Evolutionary conservation across 2,888 invertebrate species (phyloP).

Genomic region (Hoplodrina blanda): DNA sequence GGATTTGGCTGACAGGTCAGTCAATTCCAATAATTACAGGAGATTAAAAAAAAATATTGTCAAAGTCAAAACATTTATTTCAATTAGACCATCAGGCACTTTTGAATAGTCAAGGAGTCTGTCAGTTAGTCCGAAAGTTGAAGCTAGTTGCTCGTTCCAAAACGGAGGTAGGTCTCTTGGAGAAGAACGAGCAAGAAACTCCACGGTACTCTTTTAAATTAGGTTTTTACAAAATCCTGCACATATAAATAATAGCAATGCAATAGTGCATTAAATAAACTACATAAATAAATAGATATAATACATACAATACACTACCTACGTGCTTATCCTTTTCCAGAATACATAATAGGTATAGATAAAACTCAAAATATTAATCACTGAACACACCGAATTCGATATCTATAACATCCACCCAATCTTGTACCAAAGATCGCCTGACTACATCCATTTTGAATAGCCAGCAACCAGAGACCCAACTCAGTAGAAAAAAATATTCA

Average conservation of each 20-base stretch:
- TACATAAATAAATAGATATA: conserved; percentile 13
- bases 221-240: too few relatives aligned
- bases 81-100: too few relatives aligned
- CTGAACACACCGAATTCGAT: conserved; percentile 68
- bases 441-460: conserved; percentile 71
- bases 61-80: too few relatives aligned
- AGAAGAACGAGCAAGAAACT: too few relatives aligned
- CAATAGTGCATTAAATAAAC: conserved; percentile 6
- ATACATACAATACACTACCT: conserved; percentile 43
- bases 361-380: conserved; percentile 31
- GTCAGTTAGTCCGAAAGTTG: too few relatives aligned
- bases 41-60: too few relatives aligned
- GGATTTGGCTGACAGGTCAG: too few relatives aligned
- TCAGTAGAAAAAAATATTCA: not conserved
- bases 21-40: too few relatives aligned
- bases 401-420: conserved; percentile 71
- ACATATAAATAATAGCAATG: not conserved
- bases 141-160: too few relatives aligned
- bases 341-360: conserved; percentile 23
- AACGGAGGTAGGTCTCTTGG: too few relatives aligned
- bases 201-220: too few relatives aligned
- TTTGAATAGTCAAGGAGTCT: too few relatives aligned
- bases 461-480: not conserved
- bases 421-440: conserved; percentile 66
- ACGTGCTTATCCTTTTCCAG: conserved; percentile 28